Evolutionary conservation across 2,888 invertebrate genomes (phyloP).

Genomic region (Loripinus fragilis): DNA sequence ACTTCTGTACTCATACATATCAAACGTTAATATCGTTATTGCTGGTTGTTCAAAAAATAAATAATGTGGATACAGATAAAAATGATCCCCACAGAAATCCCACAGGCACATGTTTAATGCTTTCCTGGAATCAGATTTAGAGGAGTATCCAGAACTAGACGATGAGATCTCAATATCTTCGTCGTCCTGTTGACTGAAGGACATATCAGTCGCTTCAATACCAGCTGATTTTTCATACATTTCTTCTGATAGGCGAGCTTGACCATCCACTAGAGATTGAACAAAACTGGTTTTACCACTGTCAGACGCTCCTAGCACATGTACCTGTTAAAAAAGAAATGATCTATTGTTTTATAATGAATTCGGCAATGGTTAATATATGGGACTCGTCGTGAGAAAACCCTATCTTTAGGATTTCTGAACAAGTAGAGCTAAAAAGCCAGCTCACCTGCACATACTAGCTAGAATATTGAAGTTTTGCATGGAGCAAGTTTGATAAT

Average conservation of each 20-base stretch:
- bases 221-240: slow-evolving; percentile 74
- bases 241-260: slow-evolving; percentile 76
- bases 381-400: too few relatives aligned
- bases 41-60: slow-evolving; percentile 79
- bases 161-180: background rate
- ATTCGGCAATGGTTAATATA: too few relatives aligned
- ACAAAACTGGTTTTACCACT: slow-evolving; percentile 79
- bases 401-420: too few relatives aligned
- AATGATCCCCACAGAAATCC: slow-evolving; percentile 80
- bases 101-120: slow-evolving; percentile 75
- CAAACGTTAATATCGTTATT: slow-evolving; percentile 79
- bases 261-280: slow-evolving; percentile 80
- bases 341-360: too few relatives aligned
- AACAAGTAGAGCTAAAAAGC: too few relatives aligned
- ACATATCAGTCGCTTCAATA: slow-evolving; percentile 19
- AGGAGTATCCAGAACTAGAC: background rate
- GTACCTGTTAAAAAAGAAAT: slow-evolving; percentile 32
- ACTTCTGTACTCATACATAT: slow-evolving; percentile 76
- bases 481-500: too few relatives aligned
- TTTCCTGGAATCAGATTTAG: background rate
- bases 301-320: slow-evolving; percentile 71
- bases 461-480: too few relatives aligned
- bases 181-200: background rate
- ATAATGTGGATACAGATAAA: slow-evolving; percentile 77
- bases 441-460: too few relatives aligned